Conservation (phyloP, 92 coral and sea anemone genomes). For the Anthopleura xanthogrammica region DNA sequence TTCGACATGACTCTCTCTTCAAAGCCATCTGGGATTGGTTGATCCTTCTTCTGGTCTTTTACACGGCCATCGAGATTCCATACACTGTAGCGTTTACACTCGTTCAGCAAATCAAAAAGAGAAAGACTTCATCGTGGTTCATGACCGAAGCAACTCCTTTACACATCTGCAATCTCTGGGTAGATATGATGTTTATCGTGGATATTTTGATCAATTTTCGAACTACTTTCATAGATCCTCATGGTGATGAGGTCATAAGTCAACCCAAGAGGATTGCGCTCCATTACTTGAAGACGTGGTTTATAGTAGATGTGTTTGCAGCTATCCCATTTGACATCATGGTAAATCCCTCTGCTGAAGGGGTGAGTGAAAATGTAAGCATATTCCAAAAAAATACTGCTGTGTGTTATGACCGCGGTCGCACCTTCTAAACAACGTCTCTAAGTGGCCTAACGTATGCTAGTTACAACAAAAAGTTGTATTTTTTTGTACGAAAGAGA, state of each 20-base stretch:
- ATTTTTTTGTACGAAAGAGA: too few relatives aligned
- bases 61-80: constrained; percentile 97
- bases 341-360: constrained; percentile 40
- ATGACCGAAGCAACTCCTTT: constrained; percentile 35
- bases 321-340: constrained; percentile 94
- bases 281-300: constrained; percentile 91
- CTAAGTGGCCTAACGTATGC: neutral
- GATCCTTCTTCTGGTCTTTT: constrained; percentile 77
- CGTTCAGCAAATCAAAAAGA: constrained; percentile 28
- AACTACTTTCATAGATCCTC: constrained; percentile 70
- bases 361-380: constrained; percentile 28
- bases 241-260: constrained; percentile 67
- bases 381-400: neutral
- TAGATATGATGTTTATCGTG: constrained; percentile 85
- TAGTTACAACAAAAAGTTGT: too few relatives aligned
- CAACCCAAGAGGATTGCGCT: constrained; percentile 78
- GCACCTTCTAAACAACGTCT: neutral
- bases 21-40: constrained; percentile 99
- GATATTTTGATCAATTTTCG: constrained; percentile 93
- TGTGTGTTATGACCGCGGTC: neutral
- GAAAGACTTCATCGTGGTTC: neutral
- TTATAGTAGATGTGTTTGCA: constrained; percentile 88
- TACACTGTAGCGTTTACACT: constrained; percentile 82
- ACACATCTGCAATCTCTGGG: constrained; percentile 69
- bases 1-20: constrained; percentile 89